phyloP scores from a whole-genome alignment of 2,797 vertebrate species.

The Numenius phaeopus region DNA sequence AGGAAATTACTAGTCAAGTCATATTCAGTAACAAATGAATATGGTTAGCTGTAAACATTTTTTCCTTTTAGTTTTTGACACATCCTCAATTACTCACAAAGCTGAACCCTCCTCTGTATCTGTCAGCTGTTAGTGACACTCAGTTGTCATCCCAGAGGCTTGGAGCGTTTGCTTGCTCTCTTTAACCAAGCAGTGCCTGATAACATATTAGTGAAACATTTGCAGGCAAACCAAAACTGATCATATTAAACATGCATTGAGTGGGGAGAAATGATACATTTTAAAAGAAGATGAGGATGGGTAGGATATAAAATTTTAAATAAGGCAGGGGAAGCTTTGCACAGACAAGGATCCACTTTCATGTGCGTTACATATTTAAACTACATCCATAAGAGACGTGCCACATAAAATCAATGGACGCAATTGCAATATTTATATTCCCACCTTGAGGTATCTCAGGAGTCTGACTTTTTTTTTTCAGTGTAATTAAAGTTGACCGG shows the following conservation, averaged over 20 bases:
- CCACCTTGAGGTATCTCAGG: background rate
- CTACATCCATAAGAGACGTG: background rate
- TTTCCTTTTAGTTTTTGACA: background rate
- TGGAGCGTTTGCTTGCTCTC: background rate
- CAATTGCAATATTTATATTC: background rate
- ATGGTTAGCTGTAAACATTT: background rate
- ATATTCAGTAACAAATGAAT: background rate
- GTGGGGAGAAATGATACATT: background rate
- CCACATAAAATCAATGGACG: background rate
- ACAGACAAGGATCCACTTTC: background rate
- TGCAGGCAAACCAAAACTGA: background rate
- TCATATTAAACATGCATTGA: background rate
- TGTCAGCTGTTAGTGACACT: background rate
- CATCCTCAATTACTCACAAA: background rate
- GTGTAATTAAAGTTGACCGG: background rate
- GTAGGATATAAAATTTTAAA: background rate
- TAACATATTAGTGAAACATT: background rate
- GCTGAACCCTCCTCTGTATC: background rate
- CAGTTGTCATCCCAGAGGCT: background rate
- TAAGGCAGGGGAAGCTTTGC: background rate
- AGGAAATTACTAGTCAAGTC: background rate
- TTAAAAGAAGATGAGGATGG: background rate
- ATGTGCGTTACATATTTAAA: background rate
- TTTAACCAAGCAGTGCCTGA: background rate
- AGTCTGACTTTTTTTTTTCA: background rate